Percentiles rank a stretch among this genome's conserved stretches.
phyloP scores from a whole-genome alignment of 2,113 vertebrate species.

The Cepphus grylle region DNA sequence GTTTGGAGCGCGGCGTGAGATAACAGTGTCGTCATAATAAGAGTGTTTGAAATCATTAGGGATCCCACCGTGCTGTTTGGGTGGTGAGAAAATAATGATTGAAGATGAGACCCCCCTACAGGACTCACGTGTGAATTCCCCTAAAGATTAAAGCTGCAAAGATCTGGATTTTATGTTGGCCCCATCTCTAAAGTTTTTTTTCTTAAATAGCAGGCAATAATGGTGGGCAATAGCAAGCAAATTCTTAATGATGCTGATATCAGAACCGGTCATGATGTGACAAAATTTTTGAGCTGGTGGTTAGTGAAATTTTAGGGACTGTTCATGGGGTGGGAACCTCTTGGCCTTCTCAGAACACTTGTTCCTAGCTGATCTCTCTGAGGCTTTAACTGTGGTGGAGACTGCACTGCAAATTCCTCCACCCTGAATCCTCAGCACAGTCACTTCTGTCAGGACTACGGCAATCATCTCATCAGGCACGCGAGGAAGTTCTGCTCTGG shows the following conservation, averaged over 20 bases:
- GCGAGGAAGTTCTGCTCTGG: not conserved
- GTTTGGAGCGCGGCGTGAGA: not conserved
- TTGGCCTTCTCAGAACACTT: not conserved
- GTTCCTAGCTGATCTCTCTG: not conserved
- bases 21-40: conserved; percentile 15
- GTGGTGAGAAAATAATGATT: conserved; percentile 46
- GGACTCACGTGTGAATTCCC: not conserved
- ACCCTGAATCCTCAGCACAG: not conserved
- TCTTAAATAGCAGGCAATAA: not conserved
- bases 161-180: not conserved
- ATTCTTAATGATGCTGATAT: not conserved
- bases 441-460: not conserved
- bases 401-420: not conserved
- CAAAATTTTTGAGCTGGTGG: not conserved
- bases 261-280: not conserved
- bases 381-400: not conserved
- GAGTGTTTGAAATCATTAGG: conserved; percentile 14
- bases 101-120: not conserved
- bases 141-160: conserved; percentile 9
- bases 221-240: not conserved
- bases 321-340: not conserved
- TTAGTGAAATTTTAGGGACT: not conserved
- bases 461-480: fast-evolving
- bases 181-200: not conserved
- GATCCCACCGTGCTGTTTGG: not conserved